Base-by-base conservation (phyloP, 2,888 invertebrate species). In the Scelioninae gen. 1 region DNA sequence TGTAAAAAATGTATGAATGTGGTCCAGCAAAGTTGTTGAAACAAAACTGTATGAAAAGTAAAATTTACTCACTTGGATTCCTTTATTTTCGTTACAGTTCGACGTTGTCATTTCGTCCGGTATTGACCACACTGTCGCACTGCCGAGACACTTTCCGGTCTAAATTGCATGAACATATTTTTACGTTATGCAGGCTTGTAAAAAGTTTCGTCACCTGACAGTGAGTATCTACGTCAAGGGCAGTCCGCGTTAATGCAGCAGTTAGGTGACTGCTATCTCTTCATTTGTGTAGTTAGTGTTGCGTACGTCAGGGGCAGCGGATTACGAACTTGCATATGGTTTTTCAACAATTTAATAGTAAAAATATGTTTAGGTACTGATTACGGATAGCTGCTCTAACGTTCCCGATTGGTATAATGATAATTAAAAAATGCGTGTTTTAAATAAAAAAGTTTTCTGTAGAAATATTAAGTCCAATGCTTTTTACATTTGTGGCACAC, bases 151-250 rank as follows among this genome's bases (percentile, higher is more conserved):
- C 60, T 65, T 65, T 65, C 55, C 40, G 58, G 56, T 65, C 31
- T 56, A 65, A 75, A 75, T 75, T 75, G 47, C 65, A 40, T 23
- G 31, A 38, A 47, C 38, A 15, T 56, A 56, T 38, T 66, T 76
- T 76, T 45, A 55, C 31, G 8, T 65, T 63, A 15, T 13, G 45
- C 43, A 56, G 58, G 11, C 13, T 56, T 38, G n/a, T 65, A 58
- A 66, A 75, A 75, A 75, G 49, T 49, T 66, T 75, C 40, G 75
- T 75, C 75, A 75, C 75, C 75, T 75, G 74, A 74, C 63, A 56
- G 53, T 11, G 53, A 62, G 55, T 74, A 34, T 55, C 56, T 47
- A 56, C 74, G 55, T 74, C 72, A 72, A 72, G 62, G 72, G 55
- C 60, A 43, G 51, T 15, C 6, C n/a, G 7, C 60, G 29, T 72